These are phyloP conservation scores for Blastobasis adustella DNA, from an alignment of 2,888 invertebrate species.

Conservation along the genomic window DNA sequence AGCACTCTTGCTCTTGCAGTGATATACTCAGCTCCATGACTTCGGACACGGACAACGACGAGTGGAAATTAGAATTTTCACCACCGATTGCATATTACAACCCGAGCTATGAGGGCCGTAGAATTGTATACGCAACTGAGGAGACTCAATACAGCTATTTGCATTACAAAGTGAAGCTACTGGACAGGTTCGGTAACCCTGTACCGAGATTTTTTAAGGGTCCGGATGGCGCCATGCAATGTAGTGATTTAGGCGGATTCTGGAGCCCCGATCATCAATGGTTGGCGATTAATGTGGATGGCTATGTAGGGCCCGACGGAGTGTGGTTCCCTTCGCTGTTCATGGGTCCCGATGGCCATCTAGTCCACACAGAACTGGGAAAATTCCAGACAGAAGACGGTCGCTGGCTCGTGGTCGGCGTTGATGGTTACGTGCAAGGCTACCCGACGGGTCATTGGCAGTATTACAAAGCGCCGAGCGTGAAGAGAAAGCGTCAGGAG, in stretches of 20 bases:
- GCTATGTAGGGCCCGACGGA: conserved; percentile 51
- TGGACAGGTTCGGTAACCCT: conserved; percentile 53
- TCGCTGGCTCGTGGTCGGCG: conserved; percentile 49
- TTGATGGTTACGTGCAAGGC: conserved; percentile 54
- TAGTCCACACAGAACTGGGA: conserved; percentile 44
- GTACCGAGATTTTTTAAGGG: conserved; percentile 59
- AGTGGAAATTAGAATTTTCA: conserved; percentile 65
- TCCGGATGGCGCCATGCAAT: conserved; percentile 56
- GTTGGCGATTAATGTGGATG: conserved; percentile 59
- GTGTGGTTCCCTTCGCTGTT: conserved; percentile 56
- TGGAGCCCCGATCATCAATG: conserved; percentile 50
- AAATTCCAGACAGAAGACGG: conserved; percentile 48
- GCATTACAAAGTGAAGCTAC: conserved; percentile 55
- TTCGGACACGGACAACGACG: conserved; percentile 59
- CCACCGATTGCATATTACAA: conserved; percentile 56
- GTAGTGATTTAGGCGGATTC: conserved; percentile 68
- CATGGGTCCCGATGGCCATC: conserved; percentile 48
- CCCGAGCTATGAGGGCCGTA: conserved; percentile 43
- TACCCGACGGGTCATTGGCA: conserved; percentile 40
- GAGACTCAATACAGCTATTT: conserved; percentile 49
- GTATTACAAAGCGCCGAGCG: conserved; percentile 32
- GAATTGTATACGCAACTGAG: conserved; percentile 33
- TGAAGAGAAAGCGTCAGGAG: not conserved
- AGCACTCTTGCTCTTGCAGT: conserved; percentile 58
- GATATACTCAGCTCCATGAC: conserved; percentile 30